Percentiles rank a stretch among this genome's conserved stretches.
Conservation (phyloP, 2,888 invertebrate genomes). For the Leucophenga montana region DNA sequence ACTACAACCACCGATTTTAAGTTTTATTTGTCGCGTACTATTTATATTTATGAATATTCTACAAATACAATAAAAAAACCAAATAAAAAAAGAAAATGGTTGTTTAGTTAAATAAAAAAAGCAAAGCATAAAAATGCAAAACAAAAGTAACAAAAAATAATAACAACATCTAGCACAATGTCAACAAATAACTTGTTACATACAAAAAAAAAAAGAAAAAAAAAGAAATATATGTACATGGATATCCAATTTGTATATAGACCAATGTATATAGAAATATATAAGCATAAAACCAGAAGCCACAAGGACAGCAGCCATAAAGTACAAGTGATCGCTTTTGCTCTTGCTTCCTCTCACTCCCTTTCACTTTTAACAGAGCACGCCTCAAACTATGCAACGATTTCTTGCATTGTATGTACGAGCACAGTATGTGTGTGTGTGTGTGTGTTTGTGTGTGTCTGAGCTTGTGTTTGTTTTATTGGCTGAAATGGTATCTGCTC, state of each 20-base stretch:
- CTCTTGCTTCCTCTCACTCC: too few relatives aligned
- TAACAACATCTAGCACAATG: neutral
- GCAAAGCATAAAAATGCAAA: neutral
- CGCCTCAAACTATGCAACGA: neutral
- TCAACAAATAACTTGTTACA: neutral
- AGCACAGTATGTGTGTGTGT: conserved; percentile 13
- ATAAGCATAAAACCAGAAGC: neutral
- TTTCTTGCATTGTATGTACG: neutral
- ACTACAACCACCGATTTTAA: too few relatives aligned
- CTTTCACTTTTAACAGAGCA: neutral
- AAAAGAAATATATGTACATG: neutral
- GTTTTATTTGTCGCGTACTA: neutral
- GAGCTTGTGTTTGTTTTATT: conserved; percentile 21
- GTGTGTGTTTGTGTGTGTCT: conserved; percentile 7
- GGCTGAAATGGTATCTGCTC: conserved; percentile 8
- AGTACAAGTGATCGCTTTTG: conserved; percentile 2
- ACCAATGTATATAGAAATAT: neutral
- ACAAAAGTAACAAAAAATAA: neutral
- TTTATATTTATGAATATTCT: neutral
- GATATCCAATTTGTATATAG: neutral
- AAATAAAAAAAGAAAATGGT: neutral
- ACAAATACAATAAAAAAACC: neutral
- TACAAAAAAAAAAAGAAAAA: too few relatives aligned
- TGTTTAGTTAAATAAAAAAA: neutral
- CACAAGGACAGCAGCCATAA: conserved; percentile 19